phyloP scores from a whole-genome alignment of 1,140 invertebrate species.

The Tenebrio molitor region DNA sequence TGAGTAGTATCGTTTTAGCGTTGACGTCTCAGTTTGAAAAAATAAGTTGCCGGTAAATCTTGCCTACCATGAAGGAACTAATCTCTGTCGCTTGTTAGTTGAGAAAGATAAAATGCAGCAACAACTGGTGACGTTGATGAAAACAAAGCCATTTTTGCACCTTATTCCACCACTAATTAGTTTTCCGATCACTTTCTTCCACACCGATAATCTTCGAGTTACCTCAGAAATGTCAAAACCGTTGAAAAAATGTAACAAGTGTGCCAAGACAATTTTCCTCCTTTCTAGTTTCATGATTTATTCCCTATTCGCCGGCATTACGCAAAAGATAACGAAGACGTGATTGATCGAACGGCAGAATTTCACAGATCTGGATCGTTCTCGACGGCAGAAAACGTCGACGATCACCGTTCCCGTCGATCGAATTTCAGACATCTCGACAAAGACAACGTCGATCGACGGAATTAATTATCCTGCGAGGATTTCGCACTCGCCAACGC shows the following conservation, averaged over 20 bases:
- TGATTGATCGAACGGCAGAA: conserved; percentile 27
- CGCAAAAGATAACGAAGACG: conserved; percentile 18
- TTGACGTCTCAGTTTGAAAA: too few relatives aligned
- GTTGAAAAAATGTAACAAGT: conserved; percentile 1
- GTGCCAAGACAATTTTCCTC: conserved; percentile 24
- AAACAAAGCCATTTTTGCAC: background rate
- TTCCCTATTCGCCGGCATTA: conserved; percentile 18
- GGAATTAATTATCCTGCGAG: too few relatives aligned
- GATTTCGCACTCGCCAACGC: too few relatives aligned
- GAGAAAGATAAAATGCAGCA: too few relatives aligned
- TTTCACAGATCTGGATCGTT: conserved; percentile 15
- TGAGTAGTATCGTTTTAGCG: too few relatives aligned
- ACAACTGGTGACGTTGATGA: background rate
- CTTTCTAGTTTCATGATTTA: conserved; percentile 34
- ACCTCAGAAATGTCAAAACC: conserved; percentile 16
- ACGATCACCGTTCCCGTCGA: too few relatives aligned
- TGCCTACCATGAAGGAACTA: background rate
- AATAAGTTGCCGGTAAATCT: too few relatives aligned
- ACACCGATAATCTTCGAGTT: conserved; percentile 18
- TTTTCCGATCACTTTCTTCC: conserved; percentile 22
- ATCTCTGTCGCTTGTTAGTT: background rate
- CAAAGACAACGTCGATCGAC: too few relatives aligned
- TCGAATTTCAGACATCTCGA: too few relatives aligned
- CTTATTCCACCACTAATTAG: conserved; percentile 1
- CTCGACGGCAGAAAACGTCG: too few relatives aligned